A percentile compares a stretch with the other conserved stretches of the same genome.
Conservation (phyloP, 2,888 invertebrate species). For the Cenopis cana region DNA sequence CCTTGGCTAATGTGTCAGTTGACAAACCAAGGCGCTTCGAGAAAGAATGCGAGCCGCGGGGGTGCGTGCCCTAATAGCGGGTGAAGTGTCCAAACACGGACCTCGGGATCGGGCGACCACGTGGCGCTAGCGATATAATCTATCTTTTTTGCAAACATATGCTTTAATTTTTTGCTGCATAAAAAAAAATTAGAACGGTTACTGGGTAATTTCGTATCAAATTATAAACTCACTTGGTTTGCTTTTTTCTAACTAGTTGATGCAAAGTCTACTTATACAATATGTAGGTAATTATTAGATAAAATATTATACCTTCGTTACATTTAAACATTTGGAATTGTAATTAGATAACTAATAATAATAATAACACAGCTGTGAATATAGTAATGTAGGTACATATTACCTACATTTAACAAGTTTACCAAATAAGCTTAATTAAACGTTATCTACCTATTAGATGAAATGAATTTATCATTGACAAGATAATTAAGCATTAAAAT, state of each 20-base stretch:
- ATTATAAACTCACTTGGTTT: neutral
- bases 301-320: neutral
- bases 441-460: too few relatives aligned
- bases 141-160: slow-evolving; percentile 39
- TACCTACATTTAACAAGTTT: too few relatives aligned
- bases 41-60: slow-evolving; percentile 73
- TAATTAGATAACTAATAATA: too few relatives aligned
- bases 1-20: slow-evolving; percentile 82
- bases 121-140: slow-evolving; percentile 52
- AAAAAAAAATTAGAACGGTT: neutral
- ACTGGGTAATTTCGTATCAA: slow-evolving; percentile 6
- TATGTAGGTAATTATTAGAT: too few relatives aligned
- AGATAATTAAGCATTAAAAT: neutral
- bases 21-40: slow-evolving; percentile 70
- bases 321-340: too few relatives aligned
- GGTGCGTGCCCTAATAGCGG: slow-evolving; percentile 67
- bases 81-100: slow-evolving; percentile 75
- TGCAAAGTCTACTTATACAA: neutral
- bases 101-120: slow-evolving; percentile 68
- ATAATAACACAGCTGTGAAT: too few relatives aligned
- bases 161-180: slow-evolving; percentile 33
- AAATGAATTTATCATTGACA: neutral
- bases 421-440: neutral
- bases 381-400: neutral
- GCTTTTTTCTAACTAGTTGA: neutral